Base-by-base conservation (phyloP, 2,888 invertebrate genomes). In the Epistrophe eligans region DNA sequence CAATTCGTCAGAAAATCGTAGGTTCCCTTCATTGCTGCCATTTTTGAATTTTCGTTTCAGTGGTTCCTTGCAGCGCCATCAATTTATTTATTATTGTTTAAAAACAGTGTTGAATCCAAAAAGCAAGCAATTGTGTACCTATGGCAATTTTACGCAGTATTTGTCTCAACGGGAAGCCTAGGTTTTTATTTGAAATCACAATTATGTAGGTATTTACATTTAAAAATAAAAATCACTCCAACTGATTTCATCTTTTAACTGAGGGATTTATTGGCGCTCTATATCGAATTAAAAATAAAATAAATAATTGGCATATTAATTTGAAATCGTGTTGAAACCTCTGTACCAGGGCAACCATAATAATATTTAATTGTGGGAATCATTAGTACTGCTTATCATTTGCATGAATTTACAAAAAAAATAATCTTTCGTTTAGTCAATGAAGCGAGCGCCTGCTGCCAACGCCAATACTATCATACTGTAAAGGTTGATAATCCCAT, bases 391-490 rank as follows among this genome's bases (percentile, higher is more conserved):
- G 32, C 32, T 7, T 1, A 28, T 57, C 24, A 24, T 3, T 57
- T 32, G 15, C n/a, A 32, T 32, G 32, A 9, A 57, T 9, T 32
- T 32, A 24, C 7, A 28, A 28, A 32, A 0, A 57, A 32, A 4
- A 38, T 58, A 5, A 35, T 57, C 15, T 57, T 28, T 15, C 52
- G 10, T 15, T 55, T 57, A 57, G n/a, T 57, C 35, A 57, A 57
- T 57, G 35, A 57, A 35, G 57, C 35, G 32, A 57, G n/a, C 35
- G 57, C 35, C 32, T 57, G 32, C 57, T 58, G 58, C 35, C 35
- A 58, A 35, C 11, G 17, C 35, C 11, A 58, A 17, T 35, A 58
- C 1, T n/a, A 57, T 10, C 11, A 11, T 35, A 11, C 17, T 35
- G 17, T 15, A 45, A 58, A 58, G 10, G 10, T 17, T 58, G 17